Percentiles rank a stretch among this genome's conserved stretches.
Conservation (phyloP, 2,797 vertebrate genomes). For the Mycteria americana region DNA sequence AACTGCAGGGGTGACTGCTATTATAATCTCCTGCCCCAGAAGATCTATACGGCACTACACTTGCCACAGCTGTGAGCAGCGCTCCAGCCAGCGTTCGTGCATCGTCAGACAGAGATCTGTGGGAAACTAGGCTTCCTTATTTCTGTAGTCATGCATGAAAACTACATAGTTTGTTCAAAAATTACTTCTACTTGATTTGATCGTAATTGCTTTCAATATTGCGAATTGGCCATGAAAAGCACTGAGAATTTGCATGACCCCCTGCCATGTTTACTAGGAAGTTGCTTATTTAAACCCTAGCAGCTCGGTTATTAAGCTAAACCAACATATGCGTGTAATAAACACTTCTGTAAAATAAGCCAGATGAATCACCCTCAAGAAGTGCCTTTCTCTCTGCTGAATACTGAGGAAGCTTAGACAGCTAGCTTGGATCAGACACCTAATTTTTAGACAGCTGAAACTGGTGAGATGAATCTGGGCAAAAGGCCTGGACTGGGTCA, state of each 20-base stretch:
- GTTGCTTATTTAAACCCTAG: not conserved
- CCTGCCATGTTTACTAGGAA: not conserved
- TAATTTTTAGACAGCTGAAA: not conserved
- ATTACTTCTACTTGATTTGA: not conserved
- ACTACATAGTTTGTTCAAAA: not conserved
- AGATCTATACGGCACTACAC: not conserved
- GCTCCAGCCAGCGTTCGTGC: fast-evolving
- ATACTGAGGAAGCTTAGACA: not conserved
- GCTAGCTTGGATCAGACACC: not conserved
- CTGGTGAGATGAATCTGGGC: not conserved
- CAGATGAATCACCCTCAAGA: not conserved
- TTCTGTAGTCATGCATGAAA: not conserved
- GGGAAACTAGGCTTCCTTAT: not conserved
- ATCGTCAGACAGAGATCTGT: not conserved
- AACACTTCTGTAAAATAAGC: not conserved
- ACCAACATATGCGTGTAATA: not conserved
- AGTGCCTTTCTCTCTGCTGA: not conserved
- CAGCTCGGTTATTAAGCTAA: not conserved
- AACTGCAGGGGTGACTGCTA: not conserved
- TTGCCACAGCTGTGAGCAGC: not conserved
- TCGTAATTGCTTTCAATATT: not conserved
- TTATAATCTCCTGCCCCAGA: not conserved
- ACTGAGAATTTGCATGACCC: not conserved
- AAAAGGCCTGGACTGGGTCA: not conserved
- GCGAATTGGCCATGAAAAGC: not conserved